Evolutionary conservation across 2,113 vertebrate species (phyloP).

Genomic region (Zosterops hypoxanthus): DNA sequence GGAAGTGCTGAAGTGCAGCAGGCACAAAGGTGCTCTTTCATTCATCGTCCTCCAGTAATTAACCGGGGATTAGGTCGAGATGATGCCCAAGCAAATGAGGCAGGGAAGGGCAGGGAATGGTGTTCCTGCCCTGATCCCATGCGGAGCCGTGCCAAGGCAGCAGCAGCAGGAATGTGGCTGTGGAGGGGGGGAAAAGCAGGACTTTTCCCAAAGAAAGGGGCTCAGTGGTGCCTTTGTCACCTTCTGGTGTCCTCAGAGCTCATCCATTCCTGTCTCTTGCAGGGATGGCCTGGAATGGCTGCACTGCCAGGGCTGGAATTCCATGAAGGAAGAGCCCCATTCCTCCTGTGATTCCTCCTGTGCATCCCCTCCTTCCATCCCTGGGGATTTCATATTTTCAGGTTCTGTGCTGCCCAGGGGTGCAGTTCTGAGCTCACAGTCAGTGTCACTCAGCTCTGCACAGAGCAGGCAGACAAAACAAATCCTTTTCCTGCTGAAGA

Average conservation of each 20-base stretch:
- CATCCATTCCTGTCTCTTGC: fast-evolving
- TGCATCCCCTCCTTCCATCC: background rate
- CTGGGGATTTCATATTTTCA: too few species aligned
- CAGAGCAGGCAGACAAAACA: too few species aligned
- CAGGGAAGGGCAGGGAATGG: slow-evolving; percentile 7
- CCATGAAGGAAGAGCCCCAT: background rate
- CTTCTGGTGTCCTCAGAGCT: fast-evolving
- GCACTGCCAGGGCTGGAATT: background rate
- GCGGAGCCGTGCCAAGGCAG: slow-evolving; percentile 17
- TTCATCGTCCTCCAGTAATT: slow-evolving; percentile 35
- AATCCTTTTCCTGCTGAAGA: too few species aligned
- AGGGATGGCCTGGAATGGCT: fast-evolving
- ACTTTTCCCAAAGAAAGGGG: background rate
- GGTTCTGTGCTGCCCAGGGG: too few species aligned
- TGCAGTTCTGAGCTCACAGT: too few species aligned
- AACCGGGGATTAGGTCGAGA: slow-evolving; percentile 47
- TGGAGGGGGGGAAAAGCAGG: background rate
- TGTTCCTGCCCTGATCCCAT: background rate
- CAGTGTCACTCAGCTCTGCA: too few species aligned
- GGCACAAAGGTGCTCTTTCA: slow-evolving; percentile 50
- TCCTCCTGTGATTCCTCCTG: background rate
- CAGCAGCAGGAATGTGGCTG: background rate
- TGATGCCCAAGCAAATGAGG: slow-evolving; percentile 48
- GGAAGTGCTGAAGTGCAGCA: background rate
- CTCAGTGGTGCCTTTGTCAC: background rate